Evolutionary conservation across 2,888 invertebrate genomes (phyloP).

Genomic region (Heliconius ethilla): DNA sequence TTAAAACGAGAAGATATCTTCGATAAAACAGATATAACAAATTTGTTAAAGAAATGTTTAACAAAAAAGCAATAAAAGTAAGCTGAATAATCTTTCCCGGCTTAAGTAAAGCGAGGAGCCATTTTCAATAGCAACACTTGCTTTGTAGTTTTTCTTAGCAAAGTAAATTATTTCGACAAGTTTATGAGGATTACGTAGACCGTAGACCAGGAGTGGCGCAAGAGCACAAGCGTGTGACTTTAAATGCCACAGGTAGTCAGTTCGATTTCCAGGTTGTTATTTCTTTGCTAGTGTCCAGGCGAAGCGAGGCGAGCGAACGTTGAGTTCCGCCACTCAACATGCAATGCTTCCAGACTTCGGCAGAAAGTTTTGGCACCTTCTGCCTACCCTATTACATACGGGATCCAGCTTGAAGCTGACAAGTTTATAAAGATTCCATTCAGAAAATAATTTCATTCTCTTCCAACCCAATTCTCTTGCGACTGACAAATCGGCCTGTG

Average conservation of each 20-base stretch:
- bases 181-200: too few species aligned
- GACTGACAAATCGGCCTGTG: slow-evolving; percentile 32
- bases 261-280: too few species aligned
- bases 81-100: slow-evolving; percentile 7
- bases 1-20: background rate
- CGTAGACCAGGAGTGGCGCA: too few species aligned
- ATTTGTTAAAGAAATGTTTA: background rate
- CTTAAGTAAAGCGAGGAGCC: background rate
- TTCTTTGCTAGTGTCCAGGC: too few species aligned
- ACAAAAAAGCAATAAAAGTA: slow-evolving; percentile 1
- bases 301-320: too few species aligned
- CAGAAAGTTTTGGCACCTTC: too few species aligned
- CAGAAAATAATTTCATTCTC: slow-evolving; percentile 25
- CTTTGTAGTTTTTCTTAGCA: slow-evolving; percentile 10
- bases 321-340: too few species aligned
- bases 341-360: too few species aligned
- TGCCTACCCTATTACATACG: too few species aligned
- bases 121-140: slow-evolving; percentile 8
- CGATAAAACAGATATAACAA: background rate
- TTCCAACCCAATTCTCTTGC: slow-evolving; percentile 30
- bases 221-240: too few species aligned
- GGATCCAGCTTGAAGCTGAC: too few species aligned
- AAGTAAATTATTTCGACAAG: background rate
- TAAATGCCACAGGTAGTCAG: too few species aligned
- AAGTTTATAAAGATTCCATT: slow-evolving; percentile 11